Conservation (phyloP, 1,140 invertebrate genomes). For the Anoplophora glabripennis region DNA sequence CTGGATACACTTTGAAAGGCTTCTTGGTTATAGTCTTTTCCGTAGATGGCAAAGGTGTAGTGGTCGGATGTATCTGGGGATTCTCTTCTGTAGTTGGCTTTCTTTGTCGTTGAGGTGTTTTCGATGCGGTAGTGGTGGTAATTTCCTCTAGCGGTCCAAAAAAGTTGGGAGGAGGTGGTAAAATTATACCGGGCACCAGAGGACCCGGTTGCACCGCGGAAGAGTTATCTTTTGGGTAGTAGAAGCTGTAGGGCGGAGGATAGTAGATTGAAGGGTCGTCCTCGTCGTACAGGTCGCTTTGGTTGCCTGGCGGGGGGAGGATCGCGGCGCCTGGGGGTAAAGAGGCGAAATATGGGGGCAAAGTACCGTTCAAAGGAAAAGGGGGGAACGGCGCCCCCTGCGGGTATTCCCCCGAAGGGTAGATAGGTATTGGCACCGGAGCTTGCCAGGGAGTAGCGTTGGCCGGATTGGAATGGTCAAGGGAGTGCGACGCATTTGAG, state of each 20-base stretch:
- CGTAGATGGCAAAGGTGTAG: no score
- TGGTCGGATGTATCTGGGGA: constrained; percentile 47
- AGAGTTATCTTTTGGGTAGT: constrained; percentile 74
- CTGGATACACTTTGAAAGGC: constrained; percentile 22
- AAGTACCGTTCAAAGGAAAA: constrained; percentile 50
- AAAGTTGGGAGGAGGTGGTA: constrained; percentile 83
- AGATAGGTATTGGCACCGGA: constrained; percentile 59
- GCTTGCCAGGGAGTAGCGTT: constrained; percentile 60
- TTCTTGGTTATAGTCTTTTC: constrained; percentile 19
- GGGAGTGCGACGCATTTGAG: constrained; percentile 17
- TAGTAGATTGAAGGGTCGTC: constrained; percentile 87
- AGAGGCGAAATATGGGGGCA: constrained; percentile 50
- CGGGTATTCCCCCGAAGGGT: constrained; percentile 52
- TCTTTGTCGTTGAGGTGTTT: constrained; percentile 18
- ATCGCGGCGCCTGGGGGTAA: constrained; percentile 67
- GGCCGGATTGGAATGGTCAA: constrained; percentile 56
- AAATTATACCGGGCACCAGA: constrained; percentile 79
- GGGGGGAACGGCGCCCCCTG: constrained; percentile 53
- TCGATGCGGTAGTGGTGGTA: constrained; percentile 22
- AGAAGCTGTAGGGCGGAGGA: constrained; percentile 84
- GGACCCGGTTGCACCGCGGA: constrained; percentile 78
- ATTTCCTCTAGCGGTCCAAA: constrained; percentile 61
- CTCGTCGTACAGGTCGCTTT: constrained; percentile 74
- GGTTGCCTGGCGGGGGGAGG: constrained; percentile 65
- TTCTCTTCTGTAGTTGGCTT: constrained; percentile 19